Percentiles rank a stretch among this genome's conserved stretches.
Conservation (phyloP, 2,113 vertebrate species). For the Helogale parvula region DNA sequence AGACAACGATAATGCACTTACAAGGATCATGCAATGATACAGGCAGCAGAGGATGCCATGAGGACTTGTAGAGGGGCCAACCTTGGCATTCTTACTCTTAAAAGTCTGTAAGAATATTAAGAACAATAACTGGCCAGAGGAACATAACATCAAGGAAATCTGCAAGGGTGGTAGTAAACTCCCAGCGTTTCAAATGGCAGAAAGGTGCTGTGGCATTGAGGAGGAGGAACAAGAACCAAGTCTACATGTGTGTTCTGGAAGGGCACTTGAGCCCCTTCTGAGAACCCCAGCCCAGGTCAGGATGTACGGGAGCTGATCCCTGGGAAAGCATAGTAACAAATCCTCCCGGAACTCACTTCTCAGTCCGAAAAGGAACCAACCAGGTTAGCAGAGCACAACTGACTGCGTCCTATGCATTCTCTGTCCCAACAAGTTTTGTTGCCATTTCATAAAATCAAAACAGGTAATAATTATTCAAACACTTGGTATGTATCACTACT, state of each 20-base stretch:
- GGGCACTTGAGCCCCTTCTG: neutral
- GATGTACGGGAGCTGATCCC: neutral
- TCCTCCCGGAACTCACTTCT: neutral
- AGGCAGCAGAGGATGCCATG: neutral
- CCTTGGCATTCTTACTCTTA: neutral
- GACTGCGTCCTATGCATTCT: neutral
- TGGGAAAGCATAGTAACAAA: neutral
- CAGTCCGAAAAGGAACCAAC: neutral
- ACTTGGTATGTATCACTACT: neutral
- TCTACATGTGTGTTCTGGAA: neutral
- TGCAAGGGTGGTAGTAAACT: neutral
- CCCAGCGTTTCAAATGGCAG: neutral
- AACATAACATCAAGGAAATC: accelerated
- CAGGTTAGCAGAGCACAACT: neutral
- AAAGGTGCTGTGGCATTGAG: no score
- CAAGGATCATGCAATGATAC: neutral
- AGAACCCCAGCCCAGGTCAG: neutral
- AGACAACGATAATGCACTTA: neutral
- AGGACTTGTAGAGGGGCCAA: neutral
- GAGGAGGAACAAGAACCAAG: neutral
- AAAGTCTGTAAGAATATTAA: neutral
- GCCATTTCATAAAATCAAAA: conserved; percentile 48
- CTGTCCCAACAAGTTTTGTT: neutral
- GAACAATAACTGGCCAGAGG: neutral
- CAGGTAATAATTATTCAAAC: conserved; percentile 45